Evolutionary conservation across 2,113 vertebrate species (phyloP), one percentile per base, ranked within the genome.

Genomic region (Buteo buteo): DNA sequence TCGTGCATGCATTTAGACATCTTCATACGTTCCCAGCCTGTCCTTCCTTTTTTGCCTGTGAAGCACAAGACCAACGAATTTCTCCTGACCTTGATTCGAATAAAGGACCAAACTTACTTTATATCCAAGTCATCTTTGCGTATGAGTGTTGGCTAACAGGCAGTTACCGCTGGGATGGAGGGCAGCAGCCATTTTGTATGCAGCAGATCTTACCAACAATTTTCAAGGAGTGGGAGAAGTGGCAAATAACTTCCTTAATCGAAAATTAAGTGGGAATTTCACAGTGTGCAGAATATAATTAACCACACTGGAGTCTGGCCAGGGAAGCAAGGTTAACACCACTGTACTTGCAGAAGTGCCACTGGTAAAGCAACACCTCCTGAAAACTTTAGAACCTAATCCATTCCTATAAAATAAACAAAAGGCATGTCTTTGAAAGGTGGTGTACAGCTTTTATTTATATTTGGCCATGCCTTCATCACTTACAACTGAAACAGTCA

Each of bases 191-290:
- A 95, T 97, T 95, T 95, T 97, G 49, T 62, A 36, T 57, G 62
- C 49, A 87, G 36, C 42, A 88, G 26, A 91, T 58, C 49, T 70
- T 66, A 82, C 49, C 81, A 89, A 62, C 65, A 62, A 45, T 72
- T 95, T 96, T 95, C 78, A 87, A 67, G 55, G 66, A 94, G 62
- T 90, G 49, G 76, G 50, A 94, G 74, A 96, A 94, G 91, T 94
- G 94, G 92, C 83, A 94, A 96, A 95, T 88, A 94, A 85, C 93
- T 95, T 94, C 62, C 84, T 87, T 90, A 95, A 95, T 85, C 93
- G 78, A 96, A 95, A 93, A 95, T 95, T 96, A 95, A 59, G 84
- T 96, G 89, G 94, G 95, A 97, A 95, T 94, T 96, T 95, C 94
- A 87, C 81, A 91, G 94, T 90, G 84, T 90, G 86, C 79, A 77